Conservation (phyloP, 2,113 vertebrate genomes). For the Microcebus jonahi region DNA sequence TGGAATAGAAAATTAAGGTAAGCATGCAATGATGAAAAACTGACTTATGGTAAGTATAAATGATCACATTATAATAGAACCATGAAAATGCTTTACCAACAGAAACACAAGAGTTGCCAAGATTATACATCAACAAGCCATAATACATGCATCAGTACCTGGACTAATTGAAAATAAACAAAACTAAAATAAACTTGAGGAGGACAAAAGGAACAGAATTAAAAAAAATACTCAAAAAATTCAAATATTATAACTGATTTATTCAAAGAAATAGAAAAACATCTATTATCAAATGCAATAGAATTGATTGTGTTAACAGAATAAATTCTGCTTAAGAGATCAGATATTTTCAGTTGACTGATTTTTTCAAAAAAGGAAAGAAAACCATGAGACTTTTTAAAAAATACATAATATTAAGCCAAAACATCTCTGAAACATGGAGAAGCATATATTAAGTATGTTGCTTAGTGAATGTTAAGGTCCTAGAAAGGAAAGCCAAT, state of each 20-base stretch:
- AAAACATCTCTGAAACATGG: conserved; percentile 2
- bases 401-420: not conserved
- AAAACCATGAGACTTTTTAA: not conserved
- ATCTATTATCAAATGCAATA: not conserved
- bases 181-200: not conserved
- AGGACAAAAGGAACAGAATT: not conserved
- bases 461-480: not conserved
- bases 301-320: not conserved
- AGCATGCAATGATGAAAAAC: not conserved
- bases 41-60: not conserved
- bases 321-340: conserved; percentile 13
- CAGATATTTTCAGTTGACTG: not conserved
- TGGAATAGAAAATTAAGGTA: conserved; percentile 15
- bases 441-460: not conserved
- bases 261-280: conserved; percentile 28
- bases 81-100: conserved; percentile 28
- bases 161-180: conserved; percentile 8
- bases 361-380: not conserved
- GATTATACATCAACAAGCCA: not conserved
- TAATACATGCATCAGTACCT: not conserved
- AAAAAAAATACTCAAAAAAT: not conserved
- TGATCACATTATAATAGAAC: not conserved
- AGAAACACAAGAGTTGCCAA: conserved; percentile 34
- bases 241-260: not conserved
- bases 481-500: not conserved